Percentiles rank a stretch among this genome's conserved stretches.
These are phyloP conservation scores for Eriosoma lanigerum DNA, from an alignment of 1,140 invertebrate species.

Conservation along the genomic window DNA sequence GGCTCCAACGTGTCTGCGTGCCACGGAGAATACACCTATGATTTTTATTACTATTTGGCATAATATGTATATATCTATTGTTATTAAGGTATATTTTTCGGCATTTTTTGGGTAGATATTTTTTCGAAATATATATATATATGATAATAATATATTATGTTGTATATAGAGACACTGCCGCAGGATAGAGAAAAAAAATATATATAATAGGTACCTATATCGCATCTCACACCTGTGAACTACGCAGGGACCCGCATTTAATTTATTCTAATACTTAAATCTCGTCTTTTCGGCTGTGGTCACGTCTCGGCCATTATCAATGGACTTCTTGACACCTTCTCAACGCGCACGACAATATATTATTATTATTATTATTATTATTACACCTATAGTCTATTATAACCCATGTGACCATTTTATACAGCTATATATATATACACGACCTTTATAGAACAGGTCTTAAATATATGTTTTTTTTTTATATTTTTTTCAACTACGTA, in stretches of 20 bases:
- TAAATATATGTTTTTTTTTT: constrained; percentile 22
- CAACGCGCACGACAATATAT: not conserved
- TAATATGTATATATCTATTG: constrained; percentile 3
- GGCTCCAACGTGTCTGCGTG: constrained; percentile 48
- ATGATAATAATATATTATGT: no score
- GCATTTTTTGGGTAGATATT: constrained; percentile 20
- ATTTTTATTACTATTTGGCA: constrained; percentile 27
- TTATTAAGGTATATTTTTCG: constrained; percentile 34
- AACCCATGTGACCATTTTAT: constrained; percentile 7
- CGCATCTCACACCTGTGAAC: constrained; percentile 44
- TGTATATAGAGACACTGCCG: not conserved
- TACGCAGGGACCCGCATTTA: constrained; percentile 31
- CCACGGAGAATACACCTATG: constrained; percentile 27
- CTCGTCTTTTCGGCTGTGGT: constrained; percentile 44
- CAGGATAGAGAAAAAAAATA: not conserved
- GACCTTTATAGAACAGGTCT: constrained; percentile 48
- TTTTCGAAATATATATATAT: constrained; percentile 15
- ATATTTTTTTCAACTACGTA: constrained; percentile 36
- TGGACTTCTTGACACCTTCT: constrained; percentile 51
- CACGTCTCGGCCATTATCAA: constrained; percentile 47
- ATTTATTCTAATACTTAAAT: constrained; percentile 50
- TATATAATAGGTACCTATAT: no score
- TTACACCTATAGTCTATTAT: constrained; percentile 27
- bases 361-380: not conserved
- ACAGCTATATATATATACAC: not conserved